Evolutionary conservation across 2,888 invertebrate genomes (phyloP).

Genomic region (Drosophila niveifrons): DNA sequence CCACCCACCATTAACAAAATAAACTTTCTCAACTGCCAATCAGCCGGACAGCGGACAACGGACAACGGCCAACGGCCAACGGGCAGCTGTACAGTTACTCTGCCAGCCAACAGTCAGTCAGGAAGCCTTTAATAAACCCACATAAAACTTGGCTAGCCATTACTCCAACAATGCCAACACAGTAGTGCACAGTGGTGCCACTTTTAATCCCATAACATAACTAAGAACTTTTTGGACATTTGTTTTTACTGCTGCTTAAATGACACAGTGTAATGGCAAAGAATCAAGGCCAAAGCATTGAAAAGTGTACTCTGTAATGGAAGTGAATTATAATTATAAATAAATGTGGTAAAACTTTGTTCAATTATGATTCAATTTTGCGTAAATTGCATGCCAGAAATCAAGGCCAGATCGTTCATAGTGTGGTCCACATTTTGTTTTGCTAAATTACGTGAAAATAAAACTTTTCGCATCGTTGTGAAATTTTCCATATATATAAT

Average conservation of each 20-base stretch:
- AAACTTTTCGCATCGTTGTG: background rate
- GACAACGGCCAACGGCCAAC: slow-evolving; percentile 27
- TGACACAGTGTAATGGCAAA: background rate
- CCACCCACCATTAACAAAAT: slow-evolving; percentile 57
- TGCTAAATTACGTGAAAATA: too few species aligned
- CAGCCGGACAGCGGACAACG: slow-evolving; percentile 45
- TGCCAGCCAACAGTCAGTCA: background rate
- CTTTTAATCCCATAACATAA: background rate
- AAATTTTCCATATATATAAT: background rate
- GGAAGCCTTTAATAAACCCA: slow-evolving; percentile 73
- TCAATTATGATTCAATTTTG: background rate
- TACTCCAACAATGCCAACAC: slow-evolving; percentile 47
- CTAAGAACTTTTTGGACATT: background rate
- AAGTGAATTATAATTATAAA: background rate
- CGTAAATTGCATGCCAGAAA: background rate
- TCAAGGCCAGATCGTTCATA: too few species aligned
- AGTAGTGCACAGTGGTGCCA: slow-evolving; percentile 50
- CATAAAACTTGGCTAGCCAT: slow-evolving; percentile 62
- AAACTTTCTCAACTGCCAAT: slow-evolving; percentile 78
- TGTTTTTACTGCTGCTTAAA: background rate
- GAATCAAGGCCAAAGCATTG: background rate
- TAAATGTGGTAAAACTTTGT: background rate
- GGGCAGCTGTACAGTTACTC: slow-evolving; percentile 37
- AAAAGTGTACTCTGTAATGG: background rate
- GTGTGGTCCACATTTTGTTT: too few species aligned